These are phyloP conservation scores for Cryptus armator DNA, from an alignment of 2,888 invertebrate species.

Conservation along the genomic window DNA sequence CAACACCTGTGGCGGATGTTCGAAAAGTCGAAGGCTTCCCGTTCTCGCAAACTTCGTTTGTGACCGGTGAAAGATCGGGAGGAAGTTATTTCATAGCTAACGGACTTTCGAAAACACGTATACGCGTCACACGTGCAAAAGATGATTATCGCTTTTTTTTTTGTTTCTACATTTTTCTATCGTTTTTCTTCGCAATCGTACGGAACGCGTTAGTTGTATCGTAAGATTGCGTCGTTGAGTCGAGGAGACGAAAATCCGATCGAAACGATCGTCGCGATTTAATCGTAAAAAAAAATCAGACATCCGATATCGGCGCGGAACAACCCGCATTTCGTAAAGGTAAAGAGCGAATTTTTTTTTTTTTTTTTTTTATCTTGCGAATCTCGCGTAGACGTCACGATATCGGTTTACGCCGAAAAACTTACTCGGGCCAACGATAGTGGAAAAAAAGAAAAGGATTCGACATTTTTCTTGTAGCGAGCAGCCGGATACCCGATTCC, in stretches of 20 bases:
- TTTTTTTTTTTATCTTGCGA: too few relatives aligned
- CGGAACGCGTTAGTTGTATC: too few relatives aligned
- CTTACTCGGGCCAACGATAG: neutral
- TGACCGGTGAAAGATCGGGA: neutral
- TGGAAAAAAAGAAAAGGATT: conserved; percentile 5
- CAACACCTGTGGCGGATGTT: neutral
- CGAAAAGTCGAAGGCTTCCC: neutral
- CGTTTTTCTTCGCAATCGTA: neutral
- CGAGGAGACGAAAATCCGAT: too few relatives aligned
- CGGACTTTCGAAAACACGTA: neutral
- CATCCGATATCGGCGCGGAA: neutral
- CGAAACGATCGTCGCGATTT: too few relatives aligned
- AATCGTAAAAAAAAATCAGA: neutral
- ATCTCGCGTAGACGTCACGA: too few relatives aligned
- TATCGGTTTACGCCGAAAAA: neutral
- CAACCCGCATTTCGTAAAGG: too few relatives aligned
- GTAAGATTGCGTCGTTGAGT: too few relatives aligned
- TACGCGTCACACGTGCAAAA: neutral
- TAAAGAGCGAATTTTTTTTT: too few relatives aligned
- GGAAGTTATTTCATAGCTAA: neutral
- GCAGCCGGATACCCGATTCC: conserved; percentile 17
- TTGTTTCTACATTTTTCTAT: neutral
- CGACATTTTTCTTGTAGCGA: conserved; percentile 21
- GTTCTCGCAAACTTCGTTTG: neutral
- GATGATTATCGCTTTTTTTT: neutral